These are phyloP conservation scores for Miniopterus natalensis DNA, from an alignment of 2,113 vertebrate species.

Conservation along the genomic window DNA sequence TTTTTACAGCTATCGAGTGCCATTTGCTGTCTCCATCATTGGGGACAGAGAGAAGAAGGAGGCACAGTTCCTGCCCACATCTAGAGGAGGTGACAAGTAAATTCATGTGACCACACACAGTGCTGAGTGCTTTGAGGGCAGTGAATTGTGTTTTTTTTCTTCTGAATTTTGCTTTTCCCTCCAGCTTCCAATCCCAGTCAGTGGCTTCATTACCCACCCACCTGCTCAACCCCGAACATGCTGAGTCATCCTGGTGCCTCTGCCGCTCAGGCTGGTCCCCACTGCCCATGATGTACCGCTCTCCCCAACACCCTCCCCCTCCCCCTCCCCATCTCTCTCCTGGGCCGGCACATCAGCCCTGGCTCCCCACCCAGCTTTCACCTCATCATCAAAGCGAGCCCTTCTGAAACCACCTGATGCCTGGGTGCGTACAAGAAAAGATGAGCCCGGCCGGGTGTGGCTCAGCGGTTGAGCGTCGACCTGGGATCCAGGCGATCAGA, in stretches of 20 bases:
- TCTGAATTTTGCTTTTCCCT: neutral
- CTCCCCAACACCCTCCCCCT: neutral
- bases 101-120: neutral
- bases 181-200: neutral
- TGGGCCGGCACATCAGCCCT: neutral
- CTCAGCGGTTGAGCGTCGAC: no score
- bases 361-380: neutral
- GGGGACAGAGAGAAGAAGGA: neutral
- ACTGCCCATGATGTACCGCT: rapidly evolving
- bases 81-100: neutral
- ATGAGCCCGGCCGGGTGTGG: no score
- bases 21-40: neutral
- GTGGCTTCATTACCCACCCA: neutral
- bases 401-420: neutral
- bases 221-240: neutral
- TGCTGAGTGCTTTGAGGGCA: neutral
- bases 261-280: rapidly evolving
- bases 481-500: no score
- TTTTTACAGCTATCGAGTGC: neutral
- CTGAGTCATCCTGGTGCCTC: neutral
- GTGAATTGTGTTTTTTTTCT: neutral
- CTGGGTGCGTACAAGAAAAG: neutral
- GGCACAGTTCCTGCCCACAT: neutral
- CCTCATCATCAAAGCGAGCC: neutral
- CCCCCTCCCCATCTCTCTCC: neutral